Evolutionary conservation across 1,140 invertebrate species (phyloP).

Genomic region (Belonocnema kinseyi): DNA sequence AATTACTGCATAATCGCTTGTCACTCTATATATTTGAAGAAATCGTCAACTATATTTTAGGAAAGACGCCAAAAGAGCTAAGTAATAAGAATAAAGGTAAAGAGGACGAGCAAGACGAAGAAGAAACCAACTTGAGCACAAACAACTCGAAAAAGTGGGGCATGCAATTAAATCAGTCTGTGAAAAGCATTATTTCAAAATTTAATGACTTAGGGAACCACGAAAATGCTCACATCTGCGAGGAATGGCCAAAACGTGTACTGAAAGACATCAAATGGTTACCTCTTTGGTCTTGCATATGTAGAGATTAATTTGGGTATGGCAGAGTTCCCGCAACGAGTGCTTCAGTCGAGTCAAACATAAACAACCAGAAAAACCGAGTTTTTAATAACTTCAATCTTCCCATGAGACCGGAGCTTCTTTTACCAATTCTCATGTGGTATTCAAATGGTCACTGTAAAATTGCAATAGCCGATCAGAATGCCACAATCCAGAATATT

Average conservation of each 20-base stretch:
- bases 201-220: background rate
- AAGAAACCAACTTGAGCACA: too few relatives aligned
- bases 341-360: background rate
- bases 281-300: background rate
- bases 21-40: too few relatives aligned
- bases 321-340: slow-evolving; percentile 27
- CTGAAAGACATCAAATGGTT: background rate
- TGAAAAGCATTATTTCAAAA: too few relatives aligned
- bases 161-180: too few relatives aligned
- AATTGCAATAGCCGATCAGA: background rate
- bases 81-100: too few relatives aligned
- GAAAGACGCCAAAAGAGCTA: too few relatives aligned
- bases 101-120: too few relatives aligned
- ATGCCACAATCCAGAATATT: background rate
- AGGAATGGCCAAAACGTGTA: background rate
- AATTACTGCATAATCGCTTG: too few relatives aligned
- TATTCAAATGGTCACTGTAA: background rate
- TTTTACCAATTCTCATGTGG: background rate
- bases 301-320: background rate
- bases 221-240: slow-evolving; percentile 13
- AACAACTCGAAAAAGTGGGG: too few relatives aligned
- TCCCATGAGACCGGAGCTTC: slow-evolving; percentile 6
- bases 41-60: too few relatives aligned
- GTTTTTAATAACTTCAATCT: background rate
- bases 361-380: slow-evolving; percentile 15